Evolutionary conservation across 2,113 vertebrate genomes (phyloP).

Genomic region (Macroglossus sobrinus): DNA sequence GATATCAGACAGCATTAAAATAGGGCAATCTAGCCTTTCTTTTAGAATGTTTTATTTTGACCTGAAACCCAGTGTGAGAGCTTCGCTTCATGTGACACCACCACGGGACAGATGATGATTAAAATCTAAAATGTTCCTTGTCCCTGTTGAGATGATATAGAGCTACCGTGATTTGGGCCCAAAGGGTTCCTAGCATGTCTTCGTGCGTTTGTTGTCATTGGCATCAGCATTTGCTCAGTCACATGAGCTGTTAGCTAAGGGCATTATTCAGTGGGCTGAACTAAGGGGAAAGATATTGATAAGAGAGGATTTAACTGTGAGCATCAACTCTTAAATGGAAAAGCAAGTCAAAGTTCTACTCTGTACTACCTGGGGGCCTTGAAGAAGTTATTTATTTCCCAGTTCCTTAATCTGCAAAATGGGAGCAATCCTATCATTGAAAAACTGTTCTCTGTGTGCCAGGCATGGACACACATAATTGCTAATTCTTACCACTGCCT

Average conservation of each 20-base stretch:
- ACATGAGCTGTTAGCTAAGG: background rate
- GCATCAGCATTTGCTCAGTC: background rate
- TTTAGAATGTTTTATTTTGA: background rate
- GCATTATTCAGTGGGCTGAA: background rate
- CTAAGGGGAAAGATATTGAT: background rate
- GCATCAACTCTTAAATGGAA: background rate
- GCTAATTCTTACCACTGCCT: background rate
- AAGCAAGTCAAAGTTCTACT: background rate
- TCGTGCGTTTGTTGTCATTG: background rate
- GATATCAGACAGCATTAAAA: background rate
- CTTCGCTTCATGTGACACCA: slow-evolving; percentile 54
- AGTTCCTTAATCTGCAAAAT: background rate
- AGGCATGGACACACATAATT: background rate
- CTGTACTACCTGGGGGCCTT: background rate
- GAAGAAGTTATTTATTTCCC: background rate
- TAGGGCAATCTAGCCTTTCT: background rate
- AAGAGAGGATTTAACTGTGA: background rate
- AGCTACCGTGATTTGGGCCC: slow-evolving; percentile 43
- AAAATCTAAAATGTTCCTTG: slow-evolving; percentile 55
- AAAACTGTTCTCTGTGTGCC: background rate
- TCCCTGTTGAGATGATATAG: slow-evolving; percentile 37
- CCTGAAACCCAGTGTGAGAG: slow-evolving; percentile 48
- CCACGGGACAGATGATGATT: slow-evolving; percentile 30
- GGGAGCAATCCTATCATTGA: background rate
- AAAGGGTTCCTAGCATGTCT: background rate